Percentiles rank a stretch among this genome's conserved stretches.
Conservation (phyloP, 2,113 vertebrate genomes). For the Sialia sialis region DNA sequence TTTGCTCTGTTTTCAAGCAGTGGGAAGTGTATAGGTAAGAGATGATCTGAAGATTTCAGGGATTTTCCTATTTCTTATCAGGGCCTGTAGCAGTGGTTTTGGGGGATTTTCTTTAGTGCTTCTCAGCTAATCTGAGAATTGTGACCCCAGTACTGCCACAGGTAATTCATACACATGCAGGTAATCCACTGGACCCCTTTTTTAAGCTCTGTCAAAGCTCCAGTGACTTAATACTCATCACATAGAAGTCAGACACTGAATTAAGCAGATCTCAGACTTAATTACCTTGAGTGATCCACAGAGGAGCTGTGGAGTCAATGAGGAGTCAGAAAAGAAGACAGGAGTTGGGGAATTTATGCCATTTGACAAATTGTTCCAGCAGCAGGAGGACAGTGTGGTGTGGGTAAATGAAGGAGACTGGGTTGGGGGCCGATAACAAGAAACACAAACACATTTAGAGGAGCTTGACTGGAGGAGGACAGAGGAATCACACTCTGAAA, state of each 20-base stretch:
- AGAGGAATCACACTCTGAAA: background rate
- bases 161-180: background rate
- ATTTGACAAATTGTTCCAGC: background rate
- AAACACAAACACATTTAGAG: background rate
- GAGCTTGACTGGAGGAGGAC: background rate
- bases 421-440: rapidly evolving
- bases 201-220: background rate
- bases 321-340: background rate
- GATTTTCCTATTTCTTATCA: background rate
- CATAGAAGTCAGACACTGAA: background rate
- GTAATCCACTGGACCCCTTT: background rate
- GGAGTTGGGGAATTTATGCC: background rate
- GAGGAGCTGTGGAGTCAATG: background rate
- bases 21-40: background rate
- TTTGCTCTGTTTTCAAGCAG: background rate
- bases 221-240: background rate
- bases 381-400: background rate
- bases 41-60: background rate
- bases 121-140: background rate
- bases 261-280: background rate
- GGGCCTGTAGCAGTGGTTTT: background rate
- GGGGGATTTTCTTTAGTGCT: background rate
- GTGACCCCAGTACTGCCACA: background rate
- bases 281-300: background rate
- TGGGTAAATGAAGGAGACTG: background rate